Evolutionary conservation across 2,888 invertebrate species (phyloP), one percentile per base, ranked within the genome.

Genomic region (Escarpia spicata): DNA sequence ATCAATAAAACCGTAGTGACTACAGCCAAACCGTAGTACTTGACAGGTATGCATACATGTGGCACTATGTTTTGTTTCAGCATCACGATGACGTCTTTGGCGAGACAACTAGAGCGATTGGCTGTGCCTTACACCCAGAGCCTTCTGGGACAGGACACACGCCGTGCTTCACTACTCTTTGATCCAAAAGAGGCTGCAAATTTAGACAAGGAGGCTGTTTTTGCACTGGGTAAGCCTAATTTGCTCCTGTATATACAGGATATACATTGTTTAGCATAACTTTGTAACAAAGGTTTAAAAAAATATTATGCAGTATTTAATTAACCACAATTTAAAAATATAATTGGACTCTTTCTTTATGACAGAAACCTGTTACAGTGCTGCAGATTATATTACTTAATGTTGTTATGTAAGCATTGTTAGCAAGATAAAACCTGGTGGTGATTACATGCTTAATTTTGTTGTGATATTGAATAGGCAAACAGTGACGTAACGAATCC

Each of bases 151-250:
- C 94, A 94, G 90, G 96, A 96, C 92, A 93, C 95, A 93, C 94
- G 95, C 94, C 94, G 97, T 91, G 97, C 98, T 19, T 99, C 99
- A 0, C 97, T 99, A 94, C 97, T 99, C 1, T 99, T 99, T 96
- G 98, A 98, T 95, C 97, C 98, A 0, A 98, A 98, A 95, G 98
- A 99, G 96, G 99, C 99, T 0, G 98, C 98, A 0, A 97, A 97
- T 90, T 97, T 98, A 95, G 98, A 98, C 95, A 97, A 98, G 92
- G 98, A 98, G 94, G 98, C 98, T 0, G 98, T 99, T 94, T 98
- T 98, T 96, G 98, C 98, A 95, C 98, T 99, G 92, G 99, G 99
- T 96, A 96, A 95, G 95, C 93, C 31, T 6, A 43, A 31, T 43
- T 60, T 92, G 37, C 6, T 90, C 52, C 31, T 60, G 75, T 93